Base-by-base conservation (phyloP, 2,113 vertebrate genomes). In the Lynx canadensis region DNA sequence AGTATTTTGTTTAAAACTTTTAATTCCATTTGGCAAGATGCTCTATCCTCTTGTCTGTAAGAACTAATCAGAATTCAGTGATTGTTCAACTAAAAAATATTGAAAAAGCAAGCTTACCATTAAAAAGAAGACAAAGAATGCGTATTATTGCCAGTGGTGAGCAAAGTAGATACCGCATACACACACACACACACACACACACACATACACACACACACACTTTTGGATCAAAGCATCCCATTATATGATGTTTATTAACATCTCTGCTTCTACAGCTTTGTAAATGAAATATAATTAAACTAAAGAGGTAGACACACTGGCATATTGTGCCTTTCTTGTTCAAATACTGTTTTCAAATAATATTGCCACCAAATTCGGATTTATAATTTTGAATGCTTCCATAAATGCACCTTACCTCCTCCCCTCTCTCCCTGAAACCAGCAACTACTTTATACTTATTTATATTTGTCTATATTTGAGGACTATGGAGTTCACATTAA, bases 21-120 rank as follows among this genome's bases (percentile, higher is more conserved):
- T 85, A 71, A 78, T 93, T 97, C 78, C n/a, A 85, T 91, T 97
- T 94, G 83, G 36, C 45, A 96, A 86, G 63, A 86, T 85, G 27
- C 23, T 16, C 48, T 91, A 89, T 89, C 3, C 52, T 91, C n/a
- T 94, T 78, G 18, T 95, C 31, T 85, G 33, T 81, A 85, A 93
- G 33, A 86, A 88, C 41, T 96, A 94, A 97, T 96, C 68, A 83
- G 68, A 96, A 97, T 91, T 76, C 65, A 69, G 29, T 84, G 36
- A 81, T 66, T 60, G 1, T 74, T 91, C 31, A 69, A 96, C 50
- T 41, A 19, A 91, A 91, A 69, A 45, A 92, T 96, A 69, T 76
- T 81, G 21, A 95, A 96, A 84, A 74, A 85, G 6, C 41, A 93
- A 95, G 21, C 1, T 81, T 69, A 45, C n/a, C 31, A 50, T n/a